Base-by-base conservation (phyloP, 2,797 vertebrate species). In the Sternotherus odoratus region DNA sequence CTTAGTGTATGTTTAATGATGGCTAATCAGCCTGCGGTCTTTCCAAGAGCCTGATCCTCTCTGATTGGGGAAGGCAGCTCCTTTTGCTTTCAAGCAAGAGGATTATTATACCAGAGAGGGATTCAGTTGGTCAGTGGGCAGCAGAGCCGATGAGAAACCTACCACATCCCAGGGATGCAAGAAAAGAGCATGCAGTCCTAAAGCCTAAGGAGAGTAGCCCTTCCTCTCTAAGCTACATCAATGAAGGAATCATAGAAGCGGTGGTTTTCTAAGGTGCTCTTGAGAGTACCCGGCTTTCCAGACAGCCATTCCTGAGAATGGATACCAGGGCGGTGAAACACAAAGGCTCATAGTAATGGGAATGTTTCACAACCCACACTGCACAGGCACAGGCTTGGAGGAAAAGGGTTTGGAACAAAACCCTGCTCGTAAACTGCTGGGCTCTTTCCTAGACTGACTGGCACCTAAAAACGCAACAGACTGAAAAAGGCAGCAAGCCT, bases 61-160 rank as follows among this genome's bases (percentile, higher is more conserved):
- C 30, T n/a, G 33, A 74, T 17, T 1, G n/a, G 33, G 85, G 2
- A 5, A 79, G 5, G 9, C 3, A 0, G 0, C 63, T 83, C 2
- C 33, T 63, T 79, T 3, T 12, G 48, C 28, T 89, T 50, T 79
- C 8, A 17, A 82, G 33, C 4, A 53, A 66, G 1, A 3, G 1
- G 1, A 3, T 5, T 26, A 51, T 7, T 10, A 13, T 81, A 26
- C 1, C 7, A 36, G 60, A 86, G 30, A 19, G 3, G 30, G 21
- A 63, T 8, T 24, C 1, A 1, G 1, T 21, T 51, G 6, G 48
- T 86, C 19, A n/a, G 6, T 33, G 21, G 4, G 28, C 24, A 89
- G 46, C 53, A 53, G n/a, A 86, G 28, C 12, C 72, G 28, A 4
- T 77, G 57, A 19, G 88, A 86, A 88, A 5, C 12, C 78, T 11